Base-by-base conservation (phyloP, 2,888 invertebrate genomes). In the Heliconius sara region DNA sequence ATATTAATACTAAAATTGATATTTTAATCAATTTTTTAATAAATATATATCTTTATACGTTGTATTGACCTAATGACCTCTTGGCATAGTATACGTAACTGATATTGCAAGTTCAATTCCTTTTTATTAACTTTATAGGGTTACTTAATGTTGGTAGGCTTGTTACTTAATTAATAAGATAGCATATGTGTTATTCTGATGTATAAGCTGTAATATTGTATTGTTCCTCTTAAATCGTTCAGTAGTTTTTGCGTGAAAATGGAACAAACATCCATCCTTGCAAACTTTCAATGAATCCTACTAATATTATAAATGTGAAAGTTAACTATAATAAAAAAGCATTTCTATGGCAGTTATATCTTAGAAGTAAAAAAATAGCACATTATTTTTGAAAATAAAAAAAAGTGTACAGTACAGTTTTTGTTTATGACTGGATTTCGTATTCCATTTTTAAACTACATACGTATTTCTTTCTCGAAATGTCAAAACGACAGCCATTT, bases 401-500 rank as follows among this genome's bases (percentile, higher is more conserved):
- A 60, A n/a, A 60, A 4, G 1, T 16, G 16, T 27, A 67, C 34
- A 67, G 9, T 3, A 70, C 43, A 25, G n/a, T 70, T 43, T 43
- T 25, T n/a, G 39, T 43, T n/a, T 68, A 68, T 70, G 16, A 73
- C 57, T 30, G 9, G 34, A 57, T n/a, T 30, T 47, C 63, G 65
- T 30, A 65, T 22, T 16, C 60, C 73, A 66, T 75, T 43, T 39
- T 27, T 25, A 65, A 60, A 19, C n/a, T 12, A 70, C 34, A 47
- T 74, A 74, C 63, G 13, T 39, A 25, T 25, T 74, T 34, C 76
- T 79, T 73, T 76, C 71, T 39, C n/a, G 5, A 80, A 80, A 76
- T 78, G 81, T 78, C 81, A 80, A 76, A 57, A 67, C 52, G 71
- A 75, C 75, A 76, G 67, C 60, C 84, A 84, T 84, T 83, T 83